Evolutionary conservation across 2,113 vertebrate species (phyloP).

Genomic region (Columbina picui): DNA sequence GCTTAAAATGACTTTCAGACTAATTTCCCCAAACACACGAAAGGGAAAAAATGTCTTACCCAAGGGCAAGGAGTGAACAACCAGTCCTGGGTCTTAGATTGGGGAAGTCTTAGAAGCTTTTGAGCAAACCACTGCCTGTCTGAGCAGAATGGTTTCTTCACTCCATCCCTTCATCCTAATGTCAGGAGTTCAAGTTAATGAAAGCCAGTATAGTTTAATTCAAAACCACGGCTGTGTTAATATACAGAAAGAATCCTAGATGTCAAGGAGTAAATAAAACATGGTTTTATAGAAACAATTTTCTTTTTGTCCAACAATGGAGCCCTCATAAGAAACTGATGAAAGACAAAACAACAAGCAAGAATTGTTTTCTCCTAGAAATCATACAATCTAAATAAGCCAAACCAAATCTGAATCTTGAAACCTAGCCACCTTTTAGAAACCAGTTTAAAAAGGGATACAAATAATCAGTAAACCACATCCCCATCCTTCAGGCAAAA

Average conservation of each 20-base stretch:
- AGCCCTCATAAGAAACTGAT: neutral
- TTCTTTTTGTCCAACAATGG: neutral
- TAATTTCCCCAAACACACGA: neutral
- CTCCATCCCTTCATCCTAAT: neutral
- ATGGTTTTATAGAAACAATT: conserved; percentile 20
- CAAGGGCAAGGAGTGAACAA: neutral
- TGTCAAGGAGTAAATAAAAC: neutral
- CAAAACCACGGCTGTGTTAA: neutral
- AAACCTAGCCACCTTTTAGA: conserved; percentile 44
- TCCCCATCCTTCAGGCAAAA: conserved; percentile 24
- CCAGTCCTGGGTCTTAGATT: neutral
- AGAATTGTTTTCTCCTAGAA: conserved; percentile 40
- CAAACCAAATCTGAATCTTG: conserved; percentile 11
- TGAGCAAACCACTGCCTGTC: neutral
- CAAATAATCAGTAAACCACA: conserved; percentile 40
- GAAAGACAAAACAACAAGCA: conserved; percentile 24
- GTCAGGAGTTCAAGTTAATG: neutral
- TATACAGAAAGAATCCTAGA: conserved; percentile 25
- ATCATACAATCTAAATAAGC: conserved; percentile 26
- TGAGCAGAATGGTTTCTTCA: neutral
- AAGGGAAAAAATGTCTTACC: neutral
- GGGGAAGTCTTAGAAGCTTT: neutral
- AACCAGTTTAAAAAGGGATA: conserved; percentile 29
- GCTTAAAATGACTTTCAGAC: neutral
- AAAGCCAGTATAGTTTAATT: neutral